Evolutionary conservation across 1,140 invertebrate species (phyloP).

Genomic region (Gyrodactylus salaris): DNA sequence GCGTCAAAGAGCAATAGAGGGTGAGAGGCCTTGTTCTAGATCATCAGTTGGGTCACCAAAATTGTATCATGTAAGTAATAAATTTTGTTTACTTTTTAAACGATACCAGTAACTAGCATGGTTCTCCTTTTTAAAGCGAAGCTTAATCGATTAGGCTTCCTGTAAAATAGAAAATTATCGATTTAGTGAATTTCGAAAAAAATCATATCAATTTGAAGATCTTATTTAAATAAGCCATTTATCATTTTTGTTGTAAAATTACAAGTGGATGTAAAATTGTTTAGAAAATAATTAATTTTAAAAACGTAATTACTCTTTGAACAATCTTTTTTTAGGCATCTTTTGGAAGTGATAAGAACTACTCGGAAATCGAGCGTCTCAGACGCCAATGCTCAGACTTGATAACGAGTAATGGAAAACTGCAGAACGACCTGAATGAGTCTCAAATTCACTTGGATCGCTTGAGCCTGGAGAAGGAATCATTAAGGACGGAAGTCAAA

Average conservation of each 20-base stretch:
- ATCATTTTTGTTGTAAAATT: too few species aligned
- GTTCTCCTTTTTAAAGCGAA: too few species aligned
- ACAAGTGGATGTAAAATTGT: too few species aligned
- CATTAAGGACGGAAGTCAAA: not conserved
- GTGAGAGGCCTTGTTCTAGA: not conserved
- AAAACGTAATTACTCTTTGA: too few species aligned
- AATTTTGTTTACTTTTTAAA: not conserved
- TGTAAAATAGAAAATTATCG: too few species aligned
- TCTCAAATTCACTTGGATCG: not conserved
- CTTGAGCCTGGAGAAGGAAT: not conserved
- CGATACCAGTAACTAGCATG: not conserved
- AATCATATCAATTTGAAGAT: too few species aligned
- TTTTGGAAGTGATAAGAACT: not conserved
- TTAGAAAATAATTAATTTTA: too few species aligned
- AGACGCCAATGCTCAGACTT: not conserved
- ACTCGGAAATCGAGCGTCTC: not conserved
- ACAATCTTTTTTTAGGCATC: not conserved
- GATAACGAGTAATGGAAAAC: not conserved
- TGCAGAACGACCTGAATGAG: not conserved
- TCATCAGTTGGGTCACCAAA: not conserved
- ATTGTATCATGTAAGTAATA: not conserved
- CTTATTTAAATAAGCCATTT: too few species aligned
- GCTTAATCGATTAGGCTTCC: too few species aligned
- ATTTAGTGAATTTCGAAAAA: too few species aligned
- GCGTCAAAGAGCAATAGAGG: not conserved